phyloP scores from a whole-genome alignment of 2,888 invertebrate genomes.

The Trachelus troglodyta region DNA sequence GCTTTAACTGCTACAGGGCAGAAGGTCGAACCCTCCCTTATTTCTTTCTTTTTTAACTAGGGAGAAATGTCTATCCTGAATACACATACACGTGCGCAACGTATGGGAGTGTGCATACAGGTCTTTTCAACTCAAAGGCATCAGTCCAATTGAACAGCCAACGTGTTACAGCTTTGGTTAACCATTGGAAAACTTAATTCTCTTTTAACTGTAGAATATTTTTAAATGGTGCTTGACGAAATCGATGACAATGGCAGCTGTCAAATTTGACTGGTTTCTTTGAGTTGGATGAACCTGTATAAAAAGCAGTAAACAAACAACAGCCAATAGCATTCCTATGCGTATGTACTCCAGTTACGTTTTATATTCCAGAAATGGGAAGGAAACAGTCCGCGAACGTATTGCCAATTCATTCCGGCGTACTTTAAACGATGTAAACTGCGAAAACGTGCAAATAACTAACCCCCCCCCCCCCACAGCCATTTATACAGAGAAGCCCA shows the following conservation, averaged over 20 bases:
- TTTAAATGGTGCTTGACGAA: not conserved
- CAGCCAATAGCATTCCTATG: not conserved
- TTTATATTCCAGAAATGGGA: slow-evolving; percentile 1
- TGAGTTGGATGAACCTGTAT: not conserved
- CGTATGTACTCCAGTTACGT: not conserved
- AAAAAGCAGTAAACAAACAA: not conserved
- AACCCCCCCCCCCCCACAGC: slow-evolving; percentile 9
- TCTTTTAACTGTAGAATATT: not conserved
- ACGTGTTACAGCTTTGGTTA: too few relatives aligned
- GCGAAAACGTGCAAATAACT: slow-evolving; percentile 54
- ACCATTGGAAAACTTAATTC: not conserved
- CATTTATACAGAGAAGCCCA: not conserved
- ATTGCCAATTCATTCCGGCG: slow-evolving; percentile 38
- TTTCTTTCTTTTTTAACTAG: not conserved
- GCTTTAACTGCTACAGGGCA: not conserved
- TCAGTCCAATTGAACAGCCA: too few relatives aligned
- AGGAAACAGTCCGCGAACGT: slow-evolving; percentile 27
- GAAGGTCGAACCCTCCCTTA: not conserved
- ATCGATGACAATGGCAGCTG: not conserved
- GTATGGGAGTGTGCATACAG: not conserved
- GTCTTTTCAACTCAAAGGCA: too few relatives aligned
- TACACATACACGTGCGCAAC: not conserved
- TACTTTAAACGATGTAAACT: slow-evolving; percentile 46
- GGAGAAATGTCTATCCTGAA: not conserved
- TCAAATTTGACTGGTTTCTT: not conserved